Base-by-base conservation (phyloP, 1,140 invertebrate genomes). In the Cydia fagiglandana region DNA sequence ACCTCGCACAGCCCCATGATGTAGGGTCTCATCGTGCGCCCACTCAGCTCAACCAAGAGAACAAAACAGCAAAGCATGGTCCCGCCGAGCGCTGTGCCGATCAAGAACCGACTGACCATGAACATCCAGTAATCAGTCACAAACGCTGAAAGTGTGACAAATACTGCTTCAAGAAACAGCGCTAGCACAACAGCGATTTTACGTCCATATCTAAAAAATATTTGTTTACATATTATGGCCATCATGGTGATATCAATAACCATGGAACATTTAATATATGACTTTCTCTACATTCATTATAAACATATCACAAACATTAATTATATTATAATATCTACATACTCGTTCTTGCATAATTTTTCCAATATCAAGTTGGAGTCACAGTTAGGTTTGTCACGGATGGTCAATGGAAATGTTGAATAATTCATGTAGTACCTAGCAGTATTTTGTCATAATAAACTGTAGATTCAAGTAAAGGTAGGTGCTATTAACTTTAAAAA, bases 111-210 rank as follows among this genome's bases (percentile, higher is more conserved):
- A 5, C 94, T 88, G 3, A 94, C 76, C 17, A 95, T 78, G 79
- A 96, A 96, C 75, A 94, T 86, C 90, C 94, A 94, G 75, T 94
- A 95, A 86, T 93, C 93, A 1, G 95, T 94, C 0, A 92, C 92
- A 70, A 94, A 93, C n/a, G 95, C 94, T 12, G 94, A 94, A 6
- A 94, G 73, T 10, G 95, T 84, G 56, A 94, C 94, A 30, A 94
- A 93, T 9, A 94, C 74, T 1, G 94, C 92, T 81, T 95, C 94
- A 6, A 94, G 78, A 3, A 93, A 76, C 50, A 96, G 81, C 2
- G 95, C 90, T 10, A 94, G 80, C 80, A 95, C 85, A 17, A 95
- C 82, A 2, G 94, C 93, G 15, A 87, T 88, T 90, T 95, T 95
- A 34, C 95, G 91, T 3, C 95, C 95, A 82, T 94, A 94, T 87